phyloP scores from a whole-genome alignment of 2,888 invertebrate genomes.

The Acleris laterana region DNA sequence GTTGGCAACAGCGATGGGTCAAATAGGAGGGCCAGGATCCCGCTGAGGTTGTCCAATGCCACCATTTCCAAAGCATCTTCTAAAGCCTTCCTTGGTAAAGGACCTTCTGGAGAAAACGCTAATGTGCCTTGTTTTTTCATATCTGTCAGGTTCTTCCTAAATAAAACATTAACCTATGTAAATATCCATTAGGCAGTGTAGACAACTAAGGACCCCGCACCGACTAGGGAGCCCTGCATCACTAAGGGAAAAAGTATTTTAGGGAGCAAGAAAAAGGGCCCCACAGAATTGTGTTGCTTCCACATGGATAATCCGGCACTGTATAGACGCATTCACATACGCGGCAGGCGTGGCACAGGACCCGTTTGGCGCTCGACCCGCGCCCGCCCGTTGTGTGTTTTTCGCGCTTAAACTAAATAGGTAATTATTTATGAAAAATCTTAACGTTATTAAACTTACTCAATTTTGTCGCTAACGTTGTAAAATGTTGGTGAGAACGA shows the following conservation, averaged over 20 bases:
- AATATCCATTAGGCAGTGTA: too few relatives aligned
- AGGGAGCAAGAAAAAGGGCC: too few relatives aligned
- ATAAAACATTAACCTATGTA: neutral
- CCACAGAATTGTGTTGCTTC: too few relatives aligned
- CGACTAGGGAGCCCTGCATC: too few relatives aligned
- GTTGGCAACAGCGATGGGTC: conserved; percentile 66
- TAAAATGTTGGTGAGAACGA: conserved; percentile 74
- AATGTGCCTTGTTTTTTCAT: conserved; percentile 67
- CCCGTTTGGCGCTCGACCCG: too few relatives aligned
- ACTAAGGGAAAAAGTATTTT: too few relatives aligned
- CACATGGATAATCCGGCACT: too few relatives aligned
- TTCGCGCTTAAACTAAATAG: too few relatives aligned
- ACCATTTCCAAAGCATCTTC: conserved; percentile 70
- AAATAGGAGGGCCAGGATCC: conserved; percentile 65
- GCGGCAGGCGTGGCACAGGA: too few relatives aligned
- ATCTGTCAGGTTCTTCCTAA: conserved; percentile 59
- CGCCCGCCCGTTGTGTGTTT: too few relatives aligned
- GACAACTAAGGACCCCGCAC: too few relatives aligned
- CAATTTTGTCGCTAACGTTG: conserved; percentile 64
- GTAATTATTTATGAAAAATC: neutral
- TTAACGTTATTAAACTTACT: conserved; percentile 60
- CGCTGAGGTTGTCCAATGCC: conserved; percentile 71
- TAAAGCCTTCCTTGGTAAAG: conserved; percentile 67
- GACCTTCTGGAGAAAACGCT: conserved; percentile 76
- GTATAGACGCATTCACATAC: too few relatives aligned